These are phyloP conservation scores for Latrodectus geometricus DNA, from an alignment of 1,140 invertebrate genomes.

Conservation along the genomic window DNA sequence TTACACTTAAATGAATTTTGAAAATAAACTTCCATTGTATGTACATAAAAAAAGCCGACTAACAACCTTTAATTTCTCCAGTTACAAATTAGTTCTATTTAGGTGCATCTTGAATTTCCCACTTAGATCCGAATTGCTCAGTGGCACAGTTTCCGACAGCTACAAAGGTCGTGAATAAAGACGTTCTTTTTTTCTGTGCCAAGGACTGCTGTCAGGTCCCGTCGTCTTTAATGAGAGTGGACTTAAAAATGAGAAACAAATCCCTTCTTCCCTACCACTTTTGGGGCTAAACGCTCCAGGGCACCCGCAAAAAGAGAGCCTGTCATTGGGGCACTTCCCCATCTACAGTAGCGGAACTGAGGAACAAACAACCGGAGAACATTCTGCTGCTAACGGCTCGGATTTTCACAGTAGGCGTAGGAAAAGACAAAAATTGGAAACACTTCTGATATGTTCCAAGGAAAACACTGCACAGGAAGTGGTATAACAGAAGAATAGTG, in stretches of 20 bases:
- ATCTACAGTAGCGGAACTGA: constrained; percentile 28
- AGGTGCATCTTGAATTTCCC: background rate
- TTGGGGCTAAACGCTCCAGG: constrained; percentile 10
- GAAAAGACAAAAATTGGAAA: no score
- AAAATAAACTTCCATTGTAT: background rate
- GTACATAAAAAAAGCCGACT: background rate
- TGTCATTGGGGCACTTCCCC: background rate
- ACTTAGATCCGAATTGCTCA: background rate
- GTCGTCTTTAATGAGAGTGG: constrained; percentile 28
- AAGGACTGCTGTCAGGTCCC: background rate
- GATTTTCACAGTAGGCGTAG: background rate
- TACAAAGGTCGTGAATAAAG: background rate
- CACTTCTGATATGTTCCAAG: no score
- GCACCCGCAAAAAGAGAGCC: background rate
- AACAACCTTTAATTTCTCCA: background rate
- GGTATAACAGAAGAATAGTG: no score
- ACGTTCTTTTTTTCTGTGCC: constrained; percentile 5
- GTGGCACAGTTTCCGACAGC: background rate
- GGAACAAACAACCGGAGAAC: constrained; percentile 1
- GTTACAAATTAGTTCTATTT: background rate
- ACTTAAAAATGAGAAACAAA: constrained; percentile 11
- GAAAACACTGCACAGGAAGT: no score
- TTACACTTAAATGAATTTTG: background rate
- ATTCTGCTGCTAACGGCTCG: background rate
- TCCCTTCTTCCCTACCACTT: background rate